Conservation (phyloP, 2,113 vertebrate species). For the Notothenia rossii region DNA sequence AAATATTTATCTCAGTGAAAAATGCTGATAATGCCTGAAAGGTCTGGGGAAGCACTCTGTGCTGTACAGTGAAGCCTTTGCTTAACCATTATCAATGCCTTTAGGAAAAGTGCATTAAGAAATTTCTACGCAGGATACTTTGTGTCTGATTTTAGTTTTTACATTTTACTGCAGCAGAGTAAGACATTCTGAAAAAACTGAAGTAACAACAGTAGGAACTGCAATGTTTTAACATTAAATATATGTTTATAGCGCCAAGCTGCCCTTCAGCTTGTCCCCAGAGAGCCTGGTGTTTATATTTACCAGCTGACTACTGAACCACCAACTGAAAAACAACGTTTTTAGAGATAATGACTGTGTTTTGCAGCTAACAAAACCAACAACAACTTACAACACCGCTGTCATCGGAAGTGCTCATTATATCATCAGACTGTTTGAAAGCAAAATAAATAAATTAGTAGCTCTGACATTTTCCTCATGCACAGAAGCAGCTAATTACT, state of each 20-base stretch:
- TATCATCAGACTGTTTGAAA: conserved; percentile 57
- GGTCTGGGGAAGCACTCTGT: conserved; percentile 58
- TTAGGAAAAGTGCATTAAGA: conserved; percentile 57
- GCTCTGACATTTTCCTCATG: conserved; percentile 37
- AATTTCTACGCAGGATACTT: conserved; percentile 16
- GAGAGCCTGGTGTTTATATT: conserved; percentile 28
- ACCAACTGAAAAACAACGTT: background rate
- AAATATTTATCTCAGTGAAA: conserved; percentile 60
- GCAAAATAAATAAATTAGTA: conserved; percentile 50
- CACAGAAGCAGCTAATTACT: conserved; percentile 31
- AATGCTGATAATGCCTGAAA: conserved; percentile 64
- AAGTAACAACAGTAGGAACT: conserved; percentile 18
- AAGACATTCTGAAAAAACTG: background rate
- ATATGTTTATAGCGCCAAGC: background rate
- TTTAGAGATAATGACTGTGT: conserved; percentile 29
- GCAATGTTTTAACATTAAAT: background rate
- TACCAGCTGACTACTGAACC: background rate
- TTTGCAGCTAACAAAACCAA: conserved; percentile 32
- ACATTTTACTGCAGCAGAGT: conserved; percentile 9
- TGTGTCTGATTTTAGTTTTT: conserved; percentile 26
- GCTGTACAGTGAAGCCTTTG: conserved; percentile 55
- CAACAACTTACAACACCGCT: conserved; percentile 26
- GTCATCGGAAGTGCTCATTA: conserved; percentile 64
- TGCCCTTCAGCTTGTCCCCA: conserved; percentile 6
- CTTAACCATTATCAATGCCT: conserved; percentile 68